phyloP scores from a whole-genome alignment of 23 tunicate genomes.

The Phallusia fumigata region DNA sequence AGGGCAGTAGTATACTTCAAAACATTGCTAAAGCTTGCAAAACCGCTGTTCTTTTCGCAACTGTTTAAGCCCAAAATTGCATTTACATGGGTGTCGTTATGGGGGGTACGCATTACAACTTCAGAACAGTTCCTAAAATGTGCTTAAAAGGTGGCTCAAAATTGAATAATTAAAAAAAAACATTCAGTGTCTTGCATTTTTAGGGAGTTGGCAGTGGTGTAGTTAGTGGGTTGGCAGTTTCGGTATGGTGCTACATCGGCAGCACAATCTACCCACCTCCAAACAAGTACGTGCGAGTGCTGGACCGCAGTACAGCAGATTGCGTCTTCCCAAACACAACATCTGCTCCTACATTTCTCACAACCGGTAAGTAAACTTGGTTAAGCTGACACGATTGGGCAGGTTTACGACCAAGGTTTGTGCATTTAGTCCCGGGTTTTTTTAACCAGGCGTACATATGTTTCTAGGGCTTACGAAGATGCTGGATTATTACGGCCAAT shows the following conservation, averaged over 20 bases:
- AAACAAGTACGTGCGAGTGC: constrained; percentile 18
- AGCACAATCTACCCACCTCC: constrained; percentile 60
- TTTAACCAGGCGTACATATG: no score
- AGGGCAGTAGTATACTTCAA: no score
- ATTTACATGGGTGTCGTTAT: no score
- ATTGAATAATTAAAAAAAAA: not conserved
- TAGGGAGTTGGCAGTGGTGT: constrained; percentile 66
- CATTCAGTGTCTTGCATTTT: not conserved
- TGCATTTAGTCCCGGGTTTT: no score
- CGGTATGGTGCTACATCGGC: constrained; percentile 65
- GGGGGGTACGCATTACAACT: no score
- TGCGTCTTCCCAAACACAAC: constrained; percentile 21
- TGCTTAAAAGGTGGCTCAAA: no score
- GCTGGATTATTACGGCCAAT: no score
- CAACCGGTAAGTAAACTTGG: not conserved
- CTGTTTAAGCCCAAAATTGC: no score
- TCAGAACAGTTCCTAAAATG: no score
- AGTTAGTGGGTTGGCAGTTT: constrained; percentile 31
- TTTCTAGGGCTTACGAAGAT: no score
- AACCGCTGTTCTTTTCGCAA: no score
- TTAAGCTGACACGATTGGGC: not conserved
- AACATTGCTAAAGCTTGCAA: no score
- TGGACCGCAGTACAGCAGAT: constrained; percentile 18
- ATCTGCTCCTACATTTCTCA: not conserved
- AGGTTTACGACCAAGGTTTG: not conserved